phyloP scores from a whole-genome alignment of 2,888 invertebrate genomes.

The Drosophila monieri region DNA sequence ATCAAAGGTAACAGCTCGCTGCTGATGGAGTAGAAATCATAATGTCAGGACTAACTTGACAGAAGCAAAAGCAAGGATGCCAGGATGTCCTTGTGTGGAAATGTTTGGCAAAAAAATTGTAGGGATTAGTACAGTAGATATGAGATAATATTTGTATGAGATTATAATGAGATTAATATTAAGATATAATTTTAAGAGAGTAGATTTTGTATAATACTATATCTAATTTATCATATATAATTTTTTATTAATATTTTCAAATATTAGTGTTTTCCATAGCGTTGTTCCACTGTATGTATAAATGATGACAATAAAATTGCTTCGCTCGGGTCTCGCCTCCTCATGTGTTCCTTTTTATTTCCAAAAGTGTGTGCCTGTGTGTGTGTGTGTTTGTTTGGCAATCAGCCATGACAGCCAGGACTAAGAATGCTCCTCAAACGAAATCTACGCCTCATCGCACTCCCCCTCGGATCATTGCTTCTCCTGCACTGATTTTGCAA shows the following conservation, averaged over 20 bases:
- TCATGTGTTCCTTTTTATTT: slow-evolving; percentile 7
- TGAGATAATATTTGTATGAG: too few species aligned
- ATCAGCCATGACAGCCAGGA: slow-evolving; percentile 44
- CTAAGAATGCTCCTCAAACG: slow-evolving; percentile 21
- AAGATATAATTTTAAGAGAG: neutral
- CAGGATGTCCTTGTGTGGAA: slow-evolving; percentile 20
- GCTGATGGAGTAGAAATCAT: slow-evolving; percentile 46
- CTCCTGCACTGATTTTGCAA: slow-evolving; percentile 42
- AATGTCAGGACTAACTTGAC: slow-evolving; percentile 40
- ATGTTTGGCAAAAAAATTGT: slow-evolving; percentile 3
- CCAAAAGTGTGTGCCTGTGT: slow-evolving; percentile 1
- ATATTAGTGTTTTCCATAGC: slow-evolving; percentile 1
- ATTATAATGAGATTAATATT: too few species aligned
- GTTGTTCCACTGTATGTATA: slow-evolving; percentile 37
- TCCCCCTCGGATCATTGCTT: slow-evolving; percentile 10
- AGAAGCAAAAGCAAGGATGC: slow-evolving; percentile 21
- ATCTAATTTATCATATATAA: too few species aligned
- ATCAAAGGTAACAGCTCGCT: slow-evolving; percentile 25
- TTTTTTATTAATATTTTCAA: neutral
- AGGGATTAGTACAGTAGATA: slow-evolving; percentile 3
- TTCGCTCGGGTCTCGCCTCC: slow-evolving; percentile 16
- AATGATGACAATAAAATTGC: slow-evolving; percentile 48
- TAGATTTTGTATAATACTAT: neutral
- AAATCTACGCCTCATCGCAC: slow-evolving; percentile 18
- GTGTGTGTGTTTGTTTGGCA: slow-evolving; percentile 33